Evolutionary conservation across 2,888 invertebrate species (phyloP).

Genomic region (Dryococelus australis): DNA sequence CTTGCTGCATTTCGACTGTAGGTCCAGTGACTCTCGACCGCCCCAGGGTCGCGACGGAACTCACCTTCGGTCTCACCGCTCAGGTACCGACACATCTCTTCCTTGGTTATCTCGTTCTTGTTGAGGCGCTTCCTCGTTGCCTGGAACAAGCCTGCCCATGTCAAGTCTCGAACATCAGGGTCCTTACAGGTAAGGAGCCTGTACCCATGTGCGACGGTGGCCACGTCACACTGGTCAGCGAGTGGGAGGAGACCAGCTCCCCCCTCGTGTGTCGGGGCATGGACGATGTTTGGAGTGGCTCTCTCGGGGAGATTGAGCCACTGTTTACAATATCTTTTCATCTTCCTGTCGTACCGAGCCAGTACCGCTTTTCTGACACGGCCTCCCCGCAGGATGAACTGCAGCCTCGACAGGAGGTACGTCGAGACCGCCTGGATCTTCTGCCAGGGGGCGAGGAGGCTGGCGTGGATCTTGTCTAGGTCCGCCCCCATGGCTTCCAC

Average conservation of each 20-base stretch:
- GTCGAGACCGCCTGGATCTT: constrained; percentile 49
- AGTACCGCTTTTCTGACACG: constrained; percentile 48
- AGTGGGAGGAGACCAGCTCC: constrained; percentile 52
- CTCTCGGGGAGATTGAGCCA: constrained; percentile 48
- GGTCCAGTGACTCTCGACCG: constrained; percentile 37
- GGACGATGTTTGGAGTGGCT: constrained; percentile 48
- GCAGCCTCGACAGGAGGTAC: constrained; percentile 49
- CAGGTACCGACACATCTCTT: too few relatives aligned
- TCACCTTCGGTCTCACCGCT: too few relatives aligned
- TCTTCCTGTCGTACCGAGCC: constrained; percentile 52
- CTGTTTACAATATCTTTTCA: background rate
- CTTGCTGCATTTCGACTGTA: constrained; percentile 39
- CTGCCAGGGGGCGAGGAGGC: constrained; percentile 49
- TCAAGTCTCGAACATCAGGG: constrained; percentile 45
- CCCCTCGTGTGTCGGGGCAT: constrained; percentile 42
- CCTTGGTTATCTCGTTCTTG: too few relatives aligned
- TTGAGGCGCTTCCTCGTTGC: too few relatives aligned
- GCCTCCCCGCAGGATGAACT: constrained; percentile 48
- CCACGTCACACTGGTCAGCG: constrained; percentile 49
- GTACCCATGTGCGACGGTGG: constrained; percentile 51
- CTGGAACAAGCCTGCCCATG: too few relatives aligned
- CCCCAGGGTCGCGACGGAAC: constrained; percentile 47
- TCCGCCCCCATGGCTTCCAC: constrained; percentile 38
- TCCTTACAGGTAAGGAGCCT: constrained; percentile 50
- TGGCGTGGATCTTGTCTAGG: constrained; percentile 19